phyloP scores from a whole-genome alignment of 2,888 invertebrate genomes.

The Lasioglossum lativentre region DNA sequence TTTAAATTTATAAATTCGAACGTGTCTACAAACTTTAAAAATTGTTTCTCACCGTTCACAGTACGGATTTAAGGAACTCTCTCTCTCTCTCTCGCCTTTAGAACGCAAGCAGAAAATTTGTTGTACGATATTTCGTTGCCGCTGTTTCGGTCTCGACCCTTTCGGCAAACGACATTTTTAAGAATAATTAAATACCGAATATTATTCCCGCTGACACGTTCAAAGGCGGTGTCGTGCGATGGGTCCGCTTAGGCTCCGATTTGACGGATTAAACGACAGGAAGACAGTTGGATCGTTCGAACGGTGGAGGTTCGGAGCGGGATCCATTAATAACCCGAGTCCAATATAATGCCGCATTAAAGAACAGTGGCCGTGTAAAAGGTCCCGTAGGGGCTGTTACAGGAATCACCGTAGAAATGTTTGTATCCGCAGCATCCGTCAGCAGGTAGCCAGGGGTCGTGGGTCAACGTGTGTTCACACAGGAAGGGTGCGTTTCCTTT shows the following conservation, averaged over 20 bases:
- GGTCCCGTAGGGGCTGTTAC: conserved; percentile 65
- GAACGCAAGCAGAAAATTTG: no score
- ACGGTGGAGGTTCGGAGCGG: conserved; percentile 63
- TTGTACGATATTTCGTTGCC: background rate
- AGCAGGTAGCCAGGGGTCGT: conserved; percentile 76
- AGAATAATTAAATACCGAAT: conserved; percentile 37
- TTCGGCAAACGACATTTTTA: conserved; percentile 10
- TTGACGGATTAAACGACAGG: conserved; percentile 60
- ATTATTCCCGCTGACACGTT: conserved; percentile 41
- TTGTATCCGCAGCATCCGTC: conserved; percentile 62
- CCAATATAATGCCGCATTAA: conserved; percentile 81
- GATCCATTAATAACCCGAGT: conserved; percentile 77
- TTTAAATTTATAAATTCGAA: background rate
- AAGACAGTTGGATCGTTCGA: conserved; percentile 52
- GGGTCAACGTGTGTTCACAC: conserved; percentile 66
- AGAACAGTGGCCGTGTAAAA: conserved; percentile 69
- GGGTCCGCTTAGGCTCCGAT: conserved; percentile 54
- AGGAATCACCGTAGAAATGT: conserved; percentile 70
- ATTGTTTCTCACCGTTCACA: background rate
- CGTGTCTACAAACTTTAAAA: background rate
- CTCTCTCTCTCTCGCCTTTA: no score
- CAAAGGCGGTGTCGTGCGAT: conserved; percentile 48
- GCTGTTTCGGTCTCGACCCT: background rate
- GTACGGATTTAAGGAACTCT: no score
- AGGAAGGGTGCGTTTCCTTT: conserved; percentile 41